Base-by-base conservation (phyloP, 2,797 vertebrate genomes). In the Pangasius larnaudii region DNA sequence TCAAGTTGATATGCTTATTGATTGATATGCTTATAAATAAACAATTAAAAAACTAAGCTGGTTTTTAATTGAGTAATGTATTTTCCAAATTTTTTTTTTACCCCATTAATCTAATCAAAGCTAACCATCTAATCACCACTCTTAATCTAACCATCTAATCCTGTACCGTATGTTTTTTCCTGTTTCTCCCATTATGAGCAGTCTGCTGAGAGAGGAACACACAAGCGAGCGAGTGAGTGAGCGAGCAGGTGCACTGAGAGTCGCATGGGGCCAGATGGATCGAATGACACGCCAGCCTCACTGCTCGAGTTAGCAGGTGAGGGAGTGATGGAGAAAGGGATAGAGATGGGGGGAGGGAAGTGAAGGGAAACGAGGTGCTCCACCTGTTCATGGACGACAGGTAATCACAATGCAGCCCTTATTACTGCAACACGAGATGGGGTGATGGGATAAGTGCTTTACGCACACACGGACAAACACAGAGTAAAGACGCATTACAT, bases 361-460 rank as follows among this genome's bases (percentile, higher is more conserved):
- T 39, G 8, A 67, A 85, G 88, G 63, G 74, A 78, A 85, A 83
- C 36, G 77, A 87, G 82, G 85, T 87, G 86, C 56, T 89, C 80
- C 88, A 89, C 89, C 86, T 91, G 88, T 85, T 89, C 90, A 85
- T 19, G 81, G 72, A 61, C 59, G 59, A 51, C 90, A 87, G 85
- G 85, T 88, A 87, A 86, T 78, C 71, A 87, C 85, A 89, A 88
- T 87, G 46, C 85, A 72, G 72, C 63, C 82, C 85, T 89, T 89
- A 88, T 75, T 80, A 36, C 5, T 71, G 86, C 67, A 88, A 85
- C 78, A 69, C 51, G n/a, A 89, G 86, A 89, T 63, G 58, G 19
- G 61, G 74, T 8, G 42, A 85, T 46, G 33, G 77, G 82, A 81
- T 89, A 84, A 58, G 39, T 33, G 79, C 75, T 88, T 71, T 77